Conservation (phyloP, 2,797 vertebrate species). For the Diceros bicornis region DNA sequence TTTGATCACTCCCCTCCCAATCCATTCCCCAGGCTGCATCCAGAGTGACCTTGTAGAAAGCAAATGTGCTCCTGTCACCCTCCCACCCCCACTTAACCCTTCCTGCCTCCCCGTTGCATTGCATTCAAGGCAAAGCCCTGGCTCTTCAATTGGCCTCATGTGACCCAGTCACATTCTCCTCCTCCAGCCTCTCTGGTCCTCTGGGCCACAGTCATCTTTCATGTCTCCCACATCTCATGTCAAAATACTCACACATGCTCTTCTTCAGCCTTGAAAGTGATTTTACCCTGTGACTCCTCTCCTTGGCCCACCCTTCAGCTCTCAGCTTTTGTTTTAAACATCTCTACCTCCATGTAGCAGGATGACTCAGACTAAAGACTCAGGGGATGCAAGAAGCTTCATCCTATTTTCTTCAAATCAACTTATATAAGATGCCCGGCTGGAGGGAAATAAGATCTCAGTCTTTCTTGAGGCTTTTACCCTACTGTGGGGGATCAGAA, state of each 20-base stretch:
- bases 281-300: neutral
- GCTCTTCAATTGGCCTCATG: neutral
- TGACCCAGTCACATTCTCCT: neutral
- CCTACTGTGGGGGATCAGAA: too few relatives aligned
- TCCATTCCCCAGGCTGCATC: neutral
- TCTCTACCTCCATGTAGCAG: neutral
- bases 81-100: too few relatives aligned
- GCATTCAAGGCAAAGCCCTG: neutral
- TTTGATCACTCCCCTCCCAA: neutral
- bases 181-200: neutral
- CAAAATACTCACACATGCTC: rapidly evolving
- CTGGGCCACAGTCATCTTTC: neutral
- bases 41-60: neutral
- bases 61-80: neutral
- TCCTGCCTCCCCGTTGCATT: neutral
- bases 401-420: neutral
- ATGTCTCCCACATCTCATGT: neutral
- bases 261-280: neutral
- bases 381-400: neutral
- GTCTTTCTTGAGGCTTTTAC: neutral
- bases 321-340: neutral
- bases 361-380: neutral
- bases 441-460: neutral
- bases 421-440: neutral
- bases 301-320: too few relatives aligned